Percentiles rank a stretch among this genome's conserved stretches.
phyloP scores from a whole-genome alignment of 2,113 vertebrate species.

The Atlantisia rogersi region DNA sequence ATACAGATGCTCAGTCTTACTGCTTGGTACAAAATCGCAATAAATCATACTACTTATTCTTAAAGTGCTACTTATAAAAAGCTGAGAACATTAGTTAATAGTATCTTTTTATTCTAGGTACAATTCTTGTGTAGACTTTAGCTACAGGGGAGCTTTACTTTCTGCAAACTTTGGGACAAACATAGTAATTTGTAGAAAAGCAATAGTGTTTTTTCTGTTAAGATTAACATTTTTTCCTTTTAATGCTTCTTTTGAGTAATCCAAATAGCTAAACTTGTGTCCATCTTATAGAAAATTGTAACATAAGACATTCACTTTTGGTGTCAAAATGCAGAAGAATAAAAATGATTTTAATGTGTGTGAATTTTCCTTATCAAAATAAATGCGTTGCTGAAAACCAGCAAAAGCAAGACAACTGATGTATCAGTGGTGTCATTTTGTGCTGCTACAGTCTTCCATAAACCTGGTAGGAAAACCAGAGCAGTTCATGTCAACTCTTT shows the following conservation, averaged over 20 bases:
- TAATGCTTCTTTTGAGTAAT: slow-evolving; percentile 59
- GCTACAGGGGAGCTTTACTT: slow-evolving; percentile 53
- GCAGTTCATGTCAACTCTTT: slow-evolving; percentile 11
- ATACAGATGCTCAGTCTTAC: slow-evolving; percentile 51
- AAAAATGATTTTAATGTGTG: slow-evolving; percentile 69
- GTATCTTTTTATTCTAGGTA: slow-evolving; percentile 51
- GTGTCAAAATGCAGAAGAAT: slow-evolving; percentile 64
- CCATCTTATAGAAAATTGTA: slow-evolving; percentile 69
- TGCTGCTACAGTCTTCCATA: neutral
- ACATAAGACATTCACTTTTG: slow-evolving; percentile 59
- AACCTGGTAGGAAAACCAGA: neutral
- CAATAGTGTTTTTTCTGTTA: slow-evolving; percentile 24
- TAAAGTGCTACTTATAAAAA: slow-evolving; percentile 67
- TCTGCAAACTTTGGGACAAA: slow-evolving; percentile 40
- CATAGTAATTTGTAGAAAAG: slow-evolving; percentile 47
- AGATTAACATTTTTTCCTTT: slow-evolving; percentile 20
- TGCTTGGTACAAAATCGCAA: slow-evolving; percentile 69
- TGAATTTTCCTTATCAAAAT: slow-evolving; percentile 60
- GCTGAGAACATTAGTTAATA: slow-evolving; percentile 49
- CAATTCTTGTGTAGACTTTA: slow-evolving; percentile 40
- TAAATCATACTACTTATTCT: slow-evolving; percentile 66
- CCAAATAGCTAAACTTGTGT: slow-evolving; percentile 51
- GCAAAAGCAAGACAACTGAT: neutral
- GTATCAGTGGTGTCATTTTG: slow-evolving; percentile 60
- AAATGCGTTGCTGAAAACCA: slow-evolving; percentile 52